A percentile compares a stretch with the other conserved stretches of the same genome.
These are phyloP conservation scores for Rhinoraja longicauda DNA, from an alignment of 2,797 vertebrate genomes.

Conservation along the genomic window DNA sequence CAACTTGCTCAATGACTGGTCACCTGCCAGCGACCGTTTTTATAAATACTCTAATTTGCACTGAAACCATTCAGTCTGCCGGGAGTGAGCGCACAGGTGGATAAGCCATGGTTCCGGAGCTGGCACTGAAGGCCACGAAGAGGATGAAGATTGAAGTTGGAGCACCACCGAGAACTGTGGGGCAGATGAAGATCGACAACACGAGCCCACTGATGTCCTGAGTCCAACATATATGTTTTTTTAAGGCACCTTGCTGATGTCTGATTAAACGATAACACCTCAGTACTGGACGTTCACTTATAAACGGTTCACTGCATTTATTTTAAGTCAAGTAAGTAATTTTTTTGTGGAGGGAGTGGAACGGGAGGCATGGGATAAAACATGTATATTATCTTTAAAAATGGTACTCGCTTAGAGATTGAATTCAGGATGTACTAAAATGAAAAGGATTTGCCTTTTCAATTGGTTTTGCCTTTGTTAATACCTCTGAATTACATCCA, in stretches of 20 bases:
- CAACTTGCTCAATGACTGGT: not conserved
- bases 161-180: not conserved
- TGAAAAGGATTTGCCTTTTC: not conserved
- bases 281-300: not conserved
- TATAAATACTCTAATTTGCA: slow-evolving; percentile 12
- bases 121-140: not conserved
- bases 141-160: not conserved
- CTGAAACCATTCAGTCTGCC: not conserved
- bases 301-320: not conserved
- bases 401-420: not conserved
- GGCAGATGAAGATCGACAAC: not conserved
- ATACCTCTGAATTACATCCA: not conserved
- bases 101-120: not conserved
- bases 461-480: not conserved
- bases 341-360: too few relatives aligned
- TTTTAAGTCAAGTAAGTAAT: slow-evolving; percentile 16
- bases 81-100: not conserved
- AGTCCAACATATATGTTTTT: not conserved
- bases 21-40: not conserved
- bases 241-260: not conserved
- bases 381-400: not conserved
- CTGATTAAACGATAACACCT: not conserved
- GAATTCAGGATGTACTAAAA: not conserved
- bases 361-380: not conserved
- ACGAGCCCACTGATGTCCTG: not conserved